Conservation (phyloP, 2,888 invertebrate genomes). For the Stomorhina lunata region DNA sequence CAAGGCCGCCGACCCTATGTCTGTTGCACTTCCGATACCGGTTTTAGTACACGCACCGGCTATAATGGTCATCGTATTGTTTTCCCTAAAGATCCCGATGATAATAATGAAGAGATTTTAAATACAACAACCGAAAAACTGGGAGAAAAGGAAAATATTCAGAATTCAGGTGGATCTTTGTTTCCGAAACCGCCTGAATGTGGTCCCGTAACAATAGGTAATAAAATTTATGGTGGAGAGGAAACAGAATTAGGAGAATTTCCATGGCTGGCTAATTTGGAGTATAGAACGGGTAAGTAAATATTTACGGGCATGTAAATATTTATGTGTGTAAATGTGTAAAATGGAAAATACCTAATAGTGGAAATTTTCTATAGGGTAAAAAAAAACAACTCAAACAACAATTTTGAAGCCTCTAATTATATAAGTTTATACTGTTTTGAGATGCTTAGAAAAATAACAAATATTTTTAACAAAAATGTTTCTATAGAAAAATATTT, state of each 20-base stretch:
- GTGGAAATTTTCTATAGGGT: too few species aligned
- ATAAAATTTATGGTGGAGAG: conserved; percentile 83
- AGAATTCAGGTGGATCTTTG: not conserved
- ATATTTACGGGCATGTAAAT: too few species aligned
- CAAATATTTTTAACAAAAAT: too few species aligned
- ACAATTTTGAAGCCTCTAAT: too few species aligned
- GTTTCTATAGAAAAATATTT: too few species aligned
- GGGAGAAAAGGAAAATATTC: not conserved
- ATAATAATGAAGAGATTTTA: not conserved
- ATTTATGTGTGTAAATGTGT: too few species aligned
- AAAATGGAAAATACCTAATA: too few species aligned
- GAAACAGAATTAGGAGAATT: conserved; percentile 83
- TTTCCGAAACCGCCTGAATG: conserved; percentile 68
- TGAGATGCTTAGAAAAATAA: too few species aligned
- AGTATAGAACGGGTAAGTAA: conserved; percentile 80
- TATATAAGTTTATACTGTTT: too few species aligned
- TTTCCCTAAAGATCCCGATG: conserved; percentile 46
- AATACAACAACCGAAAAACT: not conserved
- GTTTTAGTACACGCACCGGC: conserved; percentile 29
- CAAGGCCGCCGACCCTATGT: conserved; percentile 55
- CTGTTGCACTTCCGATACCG: conserved; percentile 66
- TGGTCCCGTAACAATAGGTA: conserved; percentile 73
- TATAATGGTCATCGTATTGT: conserved; percentile 39
- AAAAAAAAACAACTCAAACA: too few species aligned
- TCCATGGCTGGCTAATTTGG: conserved; percentile 84